Percentiles rank a stretch among this genome's conserved stretches.
Evolutionary conservation across 1,140 invertebrate species (phyloP).

Genomic region (Chrysomallon squamiferum): DNA sequence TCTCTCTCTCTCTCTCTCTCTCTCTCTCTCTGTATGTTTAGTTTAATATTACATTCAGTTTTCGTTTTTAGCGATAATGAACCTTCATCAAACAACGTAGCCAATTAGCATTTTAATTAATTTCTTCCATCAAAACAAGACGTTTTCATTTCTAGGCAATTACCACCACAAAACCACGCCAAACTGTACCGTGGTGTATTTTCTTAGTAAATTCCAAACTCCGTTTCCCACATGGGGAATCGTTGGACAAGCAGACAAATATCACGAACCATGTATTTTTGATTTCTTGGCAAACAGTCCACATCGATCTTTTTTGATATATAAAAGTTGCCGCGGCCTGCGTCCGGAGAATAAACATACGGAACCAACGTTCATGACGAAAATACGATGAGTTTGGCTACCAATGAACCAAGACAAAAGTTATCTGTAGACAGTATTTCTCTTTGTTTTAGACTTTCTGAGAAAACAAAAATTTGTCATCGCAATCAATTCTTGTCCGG

Average conservation of each 20-base stretch:
- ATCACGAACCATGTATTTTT: too few relatives aligned
- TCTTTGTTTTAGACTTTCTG: constrained; percentile 10
- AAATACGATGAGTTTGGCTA: background rate
- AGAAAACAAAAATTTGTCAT: constrained; percentile 8
- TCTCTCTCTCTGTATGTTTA: too few relatives aligned
- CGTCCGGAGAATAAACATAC: background rate
- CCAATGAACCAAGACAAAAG: background rate
- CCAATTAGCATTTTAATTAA: too few relatives aligned
- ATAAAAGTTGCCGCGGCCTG: background rate
- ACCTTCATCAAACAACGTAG: too few relatives aligned
- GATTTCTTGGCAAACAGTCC: constrained; percentile 5
- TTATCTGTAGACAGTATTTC: background rate
- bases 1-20: too few relatives aligned
- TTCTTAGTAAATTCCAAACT: background rate
- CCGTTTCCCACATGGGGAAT: too few relatives aligned
- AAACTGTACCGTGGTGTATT: background rate
- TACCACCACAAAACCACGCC: background rate
- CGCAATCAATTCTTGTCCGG: background rate
- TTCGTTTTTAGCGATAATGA: too few relatives aligned
- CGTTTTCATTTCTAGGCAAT: constrained; percentile 1
- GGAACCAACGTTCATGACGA: constrained; percentile 7
- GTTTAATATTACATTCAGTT: too few relatives aligned
- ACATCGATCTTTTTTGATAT: constrained; percentile 5
- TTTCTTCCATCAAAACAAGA: background rate
- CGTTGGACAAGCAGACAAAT: too few relatives aligned